A percentile compares a stretch with the other conserved stretches of the same genome.
Evolutionary conservation across 2,113 vertebrate genomes (phyloP).

Genomic region (Asarcornis scutulata): DNA sequence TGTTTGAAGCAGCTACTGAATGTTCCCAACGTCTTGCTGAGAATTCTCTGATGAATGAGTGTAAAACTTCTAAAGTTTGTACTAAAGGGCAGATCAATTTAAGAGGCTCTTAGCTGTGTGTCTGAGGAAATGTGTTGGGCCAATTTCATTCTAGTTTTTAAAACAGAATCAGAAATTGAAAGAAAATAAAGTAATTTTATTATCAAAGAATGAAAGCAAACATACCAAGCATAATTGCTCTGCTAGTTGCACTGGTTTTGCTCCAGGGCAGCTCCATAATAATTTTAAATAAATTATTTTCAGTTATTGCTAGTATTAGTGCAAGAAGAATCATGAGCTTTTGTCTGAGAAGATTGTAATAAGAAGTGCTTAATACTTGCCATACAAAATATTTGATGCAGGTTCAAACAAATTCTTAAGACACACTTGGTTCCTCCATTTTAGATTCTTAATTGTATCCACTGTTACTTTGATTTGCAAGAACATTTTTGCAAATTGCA

Average conservation of each 20-base stretch:
- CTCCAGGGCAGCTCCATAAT: background rate
- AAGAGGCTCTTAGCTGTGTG: background rate
- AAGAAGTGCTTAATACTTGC: background rate
- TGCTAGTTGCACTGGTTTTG: background rate
- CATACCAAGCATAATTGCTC: background rate
- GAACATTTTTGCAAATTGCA: background rate
- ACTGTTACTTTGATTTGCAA: background rate
- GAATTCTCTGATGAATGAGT: background rate
- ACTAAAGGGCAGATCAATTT: background rate
- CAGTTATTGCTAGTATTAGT: background rate
- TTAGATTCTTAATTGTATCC: background rate
- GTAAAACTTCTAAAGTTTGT: background rate
- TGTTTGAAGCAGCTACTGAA: background rate
- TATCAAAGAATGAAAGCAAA: background rate
- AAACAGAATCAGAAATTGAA: slow-evolving; percentile 31
- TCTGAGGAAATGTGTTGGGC: background rate
- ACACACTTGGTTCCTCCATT: background rate
- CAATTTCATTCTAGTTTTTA: background rate
- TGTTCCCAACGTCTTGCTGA: background rate
- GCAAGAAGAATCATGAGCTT: background rate
- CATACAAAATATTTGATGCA: background rate
- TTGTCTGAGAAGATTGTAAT: background rate
- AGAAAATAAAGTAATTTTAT: background rate
- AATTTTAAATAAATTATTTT: background rate
- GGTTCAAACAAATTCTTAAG: background rate